phyloP scores from a whole-genome alignment of 2,797 vertebrate genomes.

The Rhinophrynus dorsalis region DNA sequence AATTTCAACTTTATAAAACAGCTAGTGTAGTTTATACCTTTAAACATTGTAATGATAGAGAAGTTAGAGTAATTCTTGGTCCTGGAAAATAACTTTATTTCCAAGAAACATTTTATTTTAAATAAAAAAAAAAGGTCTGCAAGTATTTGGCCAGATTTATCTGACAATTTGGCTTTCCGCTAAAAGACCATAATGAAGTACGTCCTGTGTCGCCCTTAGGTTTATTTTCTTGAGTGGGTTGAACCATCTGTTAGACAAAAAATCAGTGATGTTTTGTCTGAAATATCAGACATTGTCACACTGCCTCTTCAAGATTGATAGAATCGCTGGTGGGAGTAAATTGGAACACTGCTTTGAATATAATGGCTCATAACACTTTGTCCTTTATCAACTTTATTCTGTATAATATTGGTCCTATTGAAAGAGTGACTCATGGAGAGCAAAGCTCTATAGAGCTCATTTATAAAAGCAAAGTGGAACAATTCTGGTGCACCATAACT shows the following conservation, averaged over 20 bases:
- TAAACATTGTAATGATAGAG: too few relatives aligned
- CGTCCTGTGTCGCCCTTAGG: constrained; percentile 31
- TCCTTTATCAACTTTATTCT: constrained; percentile 34
- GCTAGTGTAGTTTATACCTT: too few relatives aligned
- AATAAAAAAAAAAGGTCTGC: neutral
- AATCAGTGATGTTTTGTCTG: constrained; percentile 47
- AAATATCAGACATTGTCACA: constrained; percentile 48
- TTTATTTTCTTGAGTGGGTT: constrained; percentile 26
- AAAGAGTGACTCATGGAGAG: constrained; percentile 16
- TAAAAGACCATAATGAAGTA: constrained; percentile 40
- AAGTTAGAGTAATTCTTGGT: neutral
- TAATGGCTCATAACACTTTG: constrained; percentile 38
- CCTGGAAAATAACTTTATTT: neutral
- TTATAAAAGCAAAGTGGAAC: too few relatives aligned
- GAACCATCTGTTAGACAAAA: constrained; percentile 46
- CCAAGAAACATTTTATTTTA: neutral
- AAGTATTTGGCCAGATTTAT: constrained; percentile 12
- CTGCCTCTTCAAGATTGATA: constrained; percentile 41
- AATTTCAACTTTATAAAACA: too few relatives aligned
- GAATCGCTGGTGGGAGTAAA: constrained; percentile 25
- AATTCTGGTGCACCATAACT: too few relatives aligned
- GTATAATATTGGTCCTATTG: constrained; percentile 31
- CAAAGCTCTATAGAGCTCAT: neutral
- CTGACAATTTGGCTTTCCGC: constrained; percentile 1
- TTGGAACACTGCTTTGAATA: constrained; percentile 38